Percentiles rank a stretch among this genome's conserved stretches.
These are phyloP conservation scores for Eledone cirrhosa DNA, from an alignment of 2,888 invertebrate genomes.

Conservation along the genomic window DNA sequence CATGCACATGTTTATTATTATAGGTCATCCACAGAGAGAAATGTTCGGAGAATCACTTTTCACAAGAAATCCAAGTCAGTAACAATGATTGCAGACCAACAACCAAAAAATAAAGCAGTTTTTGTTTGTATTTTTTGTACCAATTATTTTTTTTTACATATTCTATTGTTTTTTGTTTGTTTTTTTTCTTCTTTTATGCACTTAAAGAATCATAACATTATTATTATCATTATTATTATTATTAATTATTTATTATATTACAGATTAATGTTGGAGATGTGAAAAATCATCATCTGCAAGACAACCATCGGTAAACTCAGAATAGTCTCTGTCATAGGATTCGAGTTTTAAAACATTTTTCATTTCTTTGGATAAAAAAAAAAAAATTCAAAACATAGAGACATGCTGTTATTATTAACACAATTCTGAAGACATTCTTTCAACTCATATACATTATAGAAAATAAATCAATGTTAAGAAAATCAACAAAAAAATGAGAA, in stretches of 20 bases:
- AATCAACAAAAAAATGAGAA: neutral
- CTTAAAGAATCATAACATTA: neutral
- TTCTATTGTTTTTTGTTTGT: neutral
- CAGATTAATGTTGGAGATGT: neutral
- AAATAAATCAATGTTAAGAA: neutral
- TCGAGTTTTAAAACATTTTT: too few species aligned
- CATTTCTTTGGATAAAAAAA: too few species aligned
- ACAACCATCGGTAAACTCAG: neutral
- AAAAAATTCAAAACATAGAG: neutral
- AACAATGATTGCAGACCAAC: neutral
- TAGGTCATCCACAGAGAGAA: neutral
- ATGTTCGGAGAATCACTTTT: constrained; percentile 8
- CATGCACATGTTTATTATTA: neutral
- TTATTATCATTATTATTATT: too few species aligned
- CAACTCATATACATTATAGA: neutral
- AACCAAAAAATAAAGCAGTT: constrained; percentile 18
- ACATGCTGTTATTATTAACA: neutral
- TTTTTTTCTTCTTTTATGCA: too few species aligned
- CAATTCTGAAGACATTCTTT: neutral
- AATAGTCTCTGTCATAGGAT: neutral
- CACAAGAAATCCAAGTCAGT: constrained; percentile 7
- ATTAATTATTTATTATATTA: too few species aligned
- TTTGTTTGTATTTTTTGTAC: too few species aligned
- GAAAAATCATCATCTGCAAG: neutral
- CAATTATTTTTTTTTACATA: neutral